Conservation (phyloP, 2,888 invertebrate species). For the Mimas tiliae region DNA sequence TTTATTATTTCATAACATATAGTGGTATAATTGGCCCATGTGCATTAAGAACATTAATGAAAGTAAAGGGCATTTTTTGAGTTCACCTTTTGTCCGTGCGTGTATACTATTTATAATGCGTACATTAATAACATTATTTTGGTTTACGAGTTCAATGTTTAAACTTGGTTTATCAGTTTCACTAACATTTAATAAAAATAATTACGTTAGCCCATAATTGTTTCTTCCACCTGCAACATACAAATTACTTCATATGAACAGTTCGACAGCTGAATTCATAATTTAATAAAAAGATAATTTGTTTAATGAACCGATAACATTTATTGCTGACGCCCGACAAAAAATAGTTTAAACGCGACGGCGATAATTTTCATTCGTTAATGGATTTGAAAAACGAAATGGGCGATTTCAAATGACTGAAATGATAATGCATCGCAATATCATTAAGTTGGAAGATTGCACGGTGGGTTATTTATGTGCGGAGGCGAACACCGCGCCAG, state of each 20-base stretch:
- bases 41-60: too few species aligned
- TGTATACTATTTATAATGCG: conserved; percentile 46
- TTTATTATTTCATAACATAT: too few species aligned
- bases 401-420: conserved; percentile 59
- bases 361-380: conserved; percentile 40
- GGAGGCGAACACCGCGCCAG: conserved; percentile 49
- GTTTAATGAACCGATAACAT: conserved; percentile 40
- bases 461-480: conserved; percentile 65
- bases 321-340: conserved; percentile 39
- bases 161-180: neutral
- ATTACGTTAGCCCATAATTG: neutral
- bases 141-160: neutral
- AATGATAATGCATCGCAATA: conserved; percentile 66
- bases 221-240: conserved; percentile 3
- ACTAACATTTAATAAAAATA: neutral
- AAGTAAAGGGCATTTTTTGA: too few species aligned
- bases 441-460: conserved; percentile 69
- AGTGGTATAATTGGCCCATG: too few species aligned
- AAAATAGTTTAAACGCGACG: conserved; percentile 39
- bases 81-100: too few species aligned
- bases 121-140: neutral
- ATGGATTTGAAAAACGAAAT: conserved; percentile 55
- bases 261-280: conserved; percentile 10
- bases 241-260: neutral
- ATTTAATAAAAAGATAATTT: conserved; percentile 43